Evolutionary conservation across 2,797 vertebrate genomes (phyloP).

Genomic region (Lindbergichthys nudifrons): DNA sequence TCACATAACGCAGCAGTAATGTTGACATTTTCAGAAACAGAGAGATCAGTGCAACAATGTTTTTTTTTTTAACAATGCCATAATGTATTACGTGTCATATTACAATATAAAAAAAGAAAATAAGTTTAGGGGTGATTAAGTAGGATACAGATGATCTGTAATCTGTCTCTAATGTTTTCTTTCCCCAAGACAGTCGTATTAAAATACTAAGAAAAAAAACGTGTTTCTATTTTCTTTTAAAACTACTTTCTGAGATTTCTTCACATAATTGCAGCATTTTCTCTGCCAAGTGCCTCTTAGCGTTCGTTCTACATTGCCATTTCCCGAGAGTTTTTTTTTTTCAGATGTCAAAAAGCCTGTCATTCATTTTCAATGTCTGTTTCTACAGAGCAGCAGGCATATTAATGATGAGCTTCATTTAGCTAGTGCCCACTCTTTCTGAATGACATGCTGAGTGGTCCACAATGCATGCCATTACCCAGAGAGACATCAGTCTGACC

Average conservation of each 20-base stretch:
- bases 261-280: constrained; percentile 29
- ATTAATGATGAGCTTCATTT: constrained; percentile 69
- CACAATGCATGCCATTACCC: constrained; percentile 58
- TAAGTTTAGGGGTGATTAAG: constrained; percentile 30
- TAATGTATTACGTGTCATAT: constrained; percentile 33
- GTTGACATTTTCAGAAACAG: not conserved
- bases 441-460: constrained; percentile 59
- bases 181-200: constrained; percentile 36
- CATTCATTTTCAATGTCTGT: constrained; percentile 69
- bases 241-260: constrained; percentile 32
- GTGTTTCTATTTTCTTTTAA: not conserved
- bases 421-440: constrained; percentile 58
- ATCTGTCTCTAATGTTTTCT: constrained; percentile 43
- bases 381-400: constrained; percentile 60
- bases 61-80: constrained; percentile 18
- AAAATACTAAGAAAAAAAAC: constrained; percentile 39
- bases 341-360: constrained; percentile 59
- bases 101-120: not conserved
- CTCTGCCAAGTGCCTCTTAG: constrained; percentile 30
- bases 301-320: constrained; percentile 34
- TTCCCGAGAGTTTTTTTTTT: constrained; percentile 44
- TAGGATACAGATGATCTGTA: constrained; percentile 32
- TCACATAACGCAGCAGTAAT: not conserved
- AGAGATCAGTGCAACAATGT: constrained; percentile 13
- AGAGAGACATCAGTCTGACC: constrained; percentile 37